phyloP scores from a whole-genome alignment of 2,888 invertebrate species.

The Sycophila texana region DNA sequence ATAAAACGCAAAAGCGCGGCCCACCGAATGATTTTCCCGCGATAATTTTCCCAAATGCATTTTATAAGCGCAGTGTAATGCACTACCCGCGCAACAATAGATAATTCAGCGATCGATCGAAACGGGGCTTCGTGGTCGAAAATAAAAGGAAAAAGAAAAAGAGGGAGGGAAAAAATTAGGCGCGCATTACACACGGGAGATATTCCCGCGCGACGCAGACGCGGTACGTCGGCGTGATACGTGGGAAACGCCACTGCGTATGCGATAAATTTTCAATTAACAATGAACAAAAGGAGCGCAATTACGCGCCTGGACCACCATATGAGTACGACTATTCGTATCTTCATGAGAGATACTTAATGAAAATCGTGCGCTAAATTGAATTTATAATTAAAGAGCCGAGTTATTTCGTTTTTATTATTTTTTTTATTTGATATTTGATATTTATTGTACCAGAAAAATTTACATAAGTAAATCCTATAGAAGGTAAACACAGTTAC shows the following conservation, averaged over 20 bases:
- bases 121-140: neutral
- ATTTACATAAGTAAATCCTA: no score
- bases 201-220: neutral
- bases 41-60: constrained; percentile 40
- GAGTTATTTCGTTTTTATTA: no score
- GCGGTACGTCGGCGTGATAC: constrained; percentile 10
- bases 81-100: constrained; percentile 33
- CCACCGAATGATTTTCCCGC: constrained; percentile 33
- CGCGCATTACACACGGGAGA: neutral
- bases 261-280: constrained; percentile 55
- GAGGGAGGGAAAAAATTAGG: no score
- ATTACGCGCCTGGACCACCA: constrained; percentile 23
- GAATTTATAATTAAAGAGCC: no score
- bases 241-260: constrained; percentile 48
- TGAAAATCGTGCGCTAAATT: no score
- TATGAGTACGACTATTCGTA: neutral
- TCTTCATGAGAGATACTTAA: no score
- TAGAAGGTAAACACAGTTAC: no score
- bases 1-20: neutral
- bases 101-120: constrained; percentile 49
- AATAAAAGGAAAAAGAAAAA: no score
- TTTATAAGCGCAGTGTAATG: constrained; percentile 1
- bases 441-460: no score
- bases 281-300: constrained; percentile 54
- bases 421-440: no score